Evolutionary conservation across 2,113 vertebrate genomes (phyloP), one percentile per base, ranked within the genome.

Genomic region (Aldabrachelys gigantea): DNA sequence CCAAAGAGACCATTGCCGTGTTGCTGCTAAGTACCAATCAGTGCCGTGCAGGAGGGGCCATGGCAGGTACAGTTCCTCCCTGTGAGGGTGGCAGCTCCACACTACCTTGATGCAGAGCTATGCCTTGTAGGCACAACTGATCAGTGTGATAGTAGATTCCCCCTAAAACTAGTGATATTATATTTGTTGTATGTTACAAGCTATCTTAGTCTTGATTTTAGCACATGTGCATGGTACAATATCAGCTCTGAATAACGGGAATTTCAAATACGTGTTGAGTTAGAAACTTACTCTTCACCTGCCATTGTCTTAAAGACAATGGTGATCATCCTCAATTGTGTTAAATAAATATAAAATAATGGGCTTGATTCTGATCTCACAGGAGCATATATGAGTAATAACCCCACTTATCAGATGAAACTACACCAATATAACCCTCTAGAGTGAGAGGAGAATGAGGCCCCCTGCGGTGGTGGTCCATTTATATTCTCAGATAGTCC

Each of bases 1-100:
- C 47, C 44, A 89, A 54, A 80, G 59, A 94, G n/a, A 38, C 44
- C 21, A 29, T 2, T 17, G 8, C 22, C 25, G 13, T n/a, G 0
- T 0, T 4, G 59, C 7, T 10, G 19, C 6, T 1, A 0, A 27
- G 56, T 31, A 1, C 25, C 22, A 52, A 49, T 31, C 31, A 82
- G 84, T 57, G 47, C 13, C 84, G 72, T 24, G 47, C 6, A 52
- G 44, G 47, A 88, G 2, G 29, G 9, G 75, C 9, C 9, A 38
- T 25, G 38, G 4, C 25, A 80, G 22, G 35, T 90, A 2, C 0
- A 85, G 12, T 3, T 10, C 24, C 1, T 49, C 9, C 6, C 27
- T 84, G 19, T 9, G 38, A 72, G 41, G 47, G n/a, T 87, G 27
- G 82, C 41, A 83, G n/a, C 10, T 90, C 31, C 1, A 0, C 4